These are phyloP conservation scores for Sula dactylatra DNA, from an alignment of 2,113 vertebrate species.

Conservation along the genomic window DNA sequence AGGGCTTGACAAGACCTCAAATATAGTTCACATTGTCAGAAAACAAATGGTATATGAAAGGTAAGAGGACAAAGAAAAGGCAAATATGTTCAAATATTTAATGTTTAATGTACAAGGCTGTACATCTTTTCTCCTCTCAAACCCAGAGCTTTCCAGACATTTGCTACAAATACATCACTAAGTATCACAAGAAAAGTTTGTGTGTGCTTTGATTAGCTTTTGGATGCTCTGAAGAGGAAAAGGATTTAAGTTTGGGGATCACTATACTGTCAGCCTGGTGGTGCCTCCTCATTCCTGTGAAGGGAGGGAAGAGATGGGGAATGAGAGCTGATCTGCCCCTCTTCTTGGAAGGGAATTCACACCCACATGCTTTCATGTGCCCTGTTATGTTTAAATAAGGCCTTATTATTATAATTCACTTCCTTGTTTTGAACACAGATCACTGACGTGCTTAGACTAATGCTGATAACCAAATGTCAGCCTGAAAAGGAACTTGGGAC, in stretches of 20 bases:
- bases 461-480: background rate
- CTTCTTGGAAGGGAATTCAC: background rate
- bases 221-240: background rate
- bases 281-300: background rate
- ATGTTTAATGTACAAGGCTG: background rate
- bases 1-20: background rate
- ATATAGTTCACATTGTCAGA: background rate
- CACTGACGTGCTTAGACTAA: background rate
- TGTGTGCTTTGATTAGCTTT: background rate
- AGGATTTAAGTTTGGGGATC: background rate
- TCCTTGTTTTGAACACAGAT: background rate
- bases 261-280: background rate
- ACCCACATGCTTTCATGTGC: background rate
- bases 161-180: background rate
- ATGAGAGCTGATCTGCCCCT: background rate
- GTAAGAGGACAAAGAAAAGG: constrained; percentile 20
- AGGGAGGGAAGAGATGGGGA: background rate
- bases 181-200: background rate
- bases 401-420: background rate
- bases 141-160: background rate
- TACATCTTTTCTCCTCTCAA: background rate
- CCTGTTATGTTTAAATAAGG: background rate
- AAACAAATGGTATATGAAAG: constrained; percentile 22
- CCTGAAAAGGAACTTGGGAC: background rate
- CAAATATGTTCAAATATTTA: constrained; percentile 35